Evolutionary conservation across 2,888 invertebrate genomes (phyloP).

Genomic region (Clunio marinus): DNA sequence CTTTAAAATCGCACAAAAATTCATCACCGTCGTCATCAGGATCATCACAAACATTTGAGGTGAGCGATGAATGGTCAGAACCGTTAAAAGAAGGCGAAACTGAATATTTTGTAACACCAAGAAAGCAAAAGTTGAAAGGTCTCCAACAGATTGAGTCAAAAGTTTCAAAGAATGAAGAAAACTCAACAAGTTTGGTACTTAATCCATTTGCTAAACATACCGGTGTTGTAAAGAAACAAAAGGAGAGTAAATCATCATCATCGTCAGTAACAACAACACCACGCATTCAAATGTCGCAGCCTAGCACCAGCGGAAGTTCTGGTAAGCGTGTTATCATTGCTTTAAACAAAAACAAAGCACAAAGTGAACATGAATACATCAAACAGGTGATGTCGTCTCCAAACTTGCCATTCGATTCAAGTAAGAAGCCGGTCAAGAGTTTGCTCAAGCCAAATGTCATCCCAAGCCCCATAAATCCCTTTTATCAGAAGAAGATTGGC

Average conservation of each 20-base stretch:
- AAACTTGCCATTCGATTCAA: constrained; percentile 69
- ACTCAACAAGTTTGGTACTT: constrained; percentile 42
- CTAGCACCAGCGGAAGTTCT: constrained; percentile 41
- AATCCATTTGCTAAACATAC: constrained; percentile 43
- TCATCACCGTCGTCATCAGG: constrained; percentile 20
- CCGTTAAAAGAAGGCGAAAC: constrained; percentile 51
- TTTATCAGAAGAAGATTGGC: constrained; percentile 59
- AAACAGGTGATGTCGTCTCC: constrained; percentile 67
- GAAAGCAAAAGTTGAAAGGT: constrained; percentile 45
- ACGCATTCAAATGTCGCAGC: not conserved
- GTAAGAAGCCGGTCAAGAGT: constrained; percentile 64
- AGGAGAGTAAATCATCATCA: too few relatives aligned
- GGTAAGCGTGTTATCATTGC: constrained; percentile 70
- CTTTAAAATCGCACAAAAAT: not conserved
- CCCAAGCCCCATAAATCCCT: constrained; percentile 72
- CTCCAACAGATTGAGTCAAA: constrained; percentile 44
- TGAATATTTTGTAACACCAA: constrained; percentile 48
- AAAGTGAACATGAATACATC: constrained; percentile 69
- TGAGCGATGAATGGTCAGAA: constrained; percentile 49
- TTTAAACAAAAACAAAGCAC: constrained; percentile 64
- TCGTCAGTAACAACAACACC: constrained; percentile 37
- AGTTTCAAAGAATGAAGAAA: constrained; percentile 43
- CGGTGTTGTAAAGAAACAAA: not conserved
- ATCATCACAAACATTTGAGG: constrained; percentile 22
- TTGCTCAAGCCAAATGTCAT: constrained; percentile 65